Base-by-base conservation (phyloP, 2,797 vertebrate species). In the Poeciliopsis paucimaculata region DNA sequence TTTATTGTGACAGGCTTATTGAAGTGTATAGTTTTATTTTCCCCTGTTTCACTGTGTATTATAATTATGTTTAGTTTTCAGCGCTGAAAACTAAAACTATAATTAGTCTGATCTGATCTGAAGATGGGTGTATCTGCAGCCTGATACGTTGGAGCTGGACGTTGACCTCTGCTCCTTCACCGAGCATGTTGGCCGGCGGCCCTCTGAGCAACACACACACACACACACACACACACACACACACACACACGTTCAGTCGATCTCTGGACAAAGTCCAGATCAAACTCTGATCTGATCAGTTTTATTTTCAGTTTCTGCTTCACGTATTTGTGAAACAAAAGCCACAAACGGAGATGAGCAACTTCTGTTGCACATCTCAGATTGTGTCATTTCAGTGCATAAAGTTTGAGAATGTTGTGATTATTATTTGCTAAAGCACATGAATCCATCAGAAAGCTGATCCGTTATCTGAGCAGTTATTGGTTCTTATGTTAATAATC, bases 101-200 rank as follows among this genome's bases (percentile, higher is more conserved):
- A 68, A 73, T 76, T 73, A 43, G 82, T 73, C 47, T 76, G 23
- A 79, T 77, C n/a, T 77, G 72, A 79, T 76, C 68, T 55, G 51
- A 51, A 81, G 89, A 90, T 87, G 87, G 72, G 77, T 76, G 80
- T 89, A 90, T 93, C 88, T 88, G 66, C 41, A 84, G 18, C 77
- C 86, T 95, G 94, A 91, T 90, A 74, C 76, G 95, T 93, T 96
- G 94, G 93, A 90, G 75, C 77, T 92, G 95, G 80, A 96, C 95
- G 73, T 96, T 96, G 93, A 77, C 87, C 95, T 91, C 91, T 93
- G 88, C 75, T 82, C 88, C 64, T 53, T 76, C 81, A 47, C 73
- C 79, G 31, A 82, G 57, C 86, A 79, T 77, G 83, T 90, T 70
- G 55, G 86, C 81, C 66, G 46, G 77, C 77, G 83, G 36, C 49